Evolutionary conservation across 2,888 invertebrate genomes (phyloP), one percentile per base, ranked within the genome.

Genomic region (Chrysina gloriosa): DNA sequence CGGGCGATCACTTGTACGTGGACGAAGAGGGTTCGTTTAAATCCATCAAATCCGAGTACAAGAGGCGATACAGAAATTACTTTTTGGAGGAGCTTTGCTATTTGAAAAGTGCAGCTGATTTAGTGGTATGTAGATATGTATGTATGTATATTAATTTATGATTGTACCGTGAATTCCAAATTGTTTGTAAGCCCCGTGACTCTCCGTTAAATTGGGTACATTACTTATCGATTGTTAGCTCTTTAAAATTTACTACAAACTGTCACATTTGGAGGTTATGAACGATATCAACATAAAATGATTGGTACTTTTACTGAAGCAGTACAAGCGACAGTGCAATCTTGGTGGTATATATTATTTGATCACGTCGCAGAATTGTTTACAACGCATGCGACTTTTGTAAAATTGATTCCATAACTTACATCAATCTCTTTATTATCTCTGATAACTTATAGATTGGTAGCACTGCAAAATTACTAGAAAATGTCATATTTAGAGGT

Each of bases 41-140:
- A 65, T 72, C 73, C 16, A 69, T 83, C 5, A 80, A 80, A 69
- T 77, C 81, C 2, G 84, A 84, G 68, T 84, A 84, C 72, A 78
- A 63, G 39, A 74, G 80, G 67, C 74, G 79, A 65, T 84, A 78
- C 70, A 77, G 74, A 64, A 75, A 79, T 65, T 79, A 77, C 42
- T 76, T 71, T 54, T 42, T 68, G 7, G 54, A 64, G 39, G 52
- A 61, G 14, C 19, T 65, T 29, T 45, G 47, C 6, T 52, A 42
- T 42, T 42, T 61, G 31, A 29, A 16, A 3, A 25, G 42, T 9
- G 2, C 16, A 14, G 14, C 58, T 27, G 27, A 61, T 42, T 45
- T 61, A 16, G 25, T 27, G 42, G 58, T 61, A 61, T 7, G 58
- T 61, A 23, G 2, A 21, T 9, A 47, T 7, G n/a, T 45, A 45